phyloP scores from a whole-genome alignment of 1,140 invertebrate species.

The Calliphora vicina region DNA sequence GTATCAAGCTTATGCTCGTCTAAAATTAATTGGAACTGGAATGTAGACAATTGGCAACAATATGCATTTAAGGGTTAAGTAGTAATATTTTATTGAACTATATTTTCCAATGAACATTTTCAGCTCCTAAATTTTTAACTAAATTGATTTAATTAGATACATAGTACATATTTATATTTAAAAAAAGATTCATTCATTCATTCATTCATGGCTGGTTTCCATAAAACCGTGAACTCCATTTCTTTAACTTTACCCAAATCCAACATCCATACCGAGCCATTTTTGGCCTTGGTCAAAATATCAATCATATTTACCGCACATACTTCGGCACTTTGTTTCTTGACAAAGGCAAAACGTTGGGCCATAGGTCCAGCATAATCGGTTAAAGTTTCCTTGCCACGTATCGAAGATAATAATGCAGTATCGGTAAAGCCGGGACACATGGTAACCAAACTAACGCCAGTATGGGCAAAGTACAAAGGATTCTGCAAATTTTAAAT shows the following conservation, averaged over 20 bases:
- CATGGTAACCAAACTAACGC: conserved; percentile 52
- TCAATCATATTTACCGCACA: conserved; percentile 38
- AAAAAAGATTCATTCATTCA: too few species aligned
- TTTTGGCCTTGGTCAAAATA: conserved; percentile 36
- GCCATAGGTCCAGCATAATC: conserved; percentile 17
- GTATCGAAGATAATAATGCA: conserved; percentile 42
- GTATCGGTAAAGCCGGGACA: conserved; percentile 58
- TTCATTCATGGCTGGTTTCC: conserved; percentile 22
- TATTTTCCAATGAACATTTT: too few species aligned
- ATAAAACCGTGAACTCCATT: conserved; percentile 31
- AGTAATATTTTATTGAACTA: too few species aligned
- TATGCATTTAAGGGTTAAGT: too few species aligned
- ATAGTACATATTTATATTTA: too few species aligned
- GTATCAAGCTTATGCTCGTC: too few species aligned
- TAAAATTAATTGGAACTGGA: too few species aligned
- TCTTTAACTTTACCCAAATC: conserved; percentile 36
- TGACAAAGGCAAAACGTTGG: background rate
- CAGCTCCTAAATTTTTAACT: too few species aligned
- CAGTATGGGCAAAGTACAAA: conserved; percentile 43
- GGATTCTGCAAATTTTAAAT: conserved; percentile 42
- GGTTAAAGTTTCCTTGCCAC: conserved; percentile 45
- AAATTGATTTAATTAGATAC: too few species aligned
- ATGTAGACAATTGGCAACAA: too few species aligned
- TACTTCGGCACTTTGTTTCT: conserved; percentile 22
- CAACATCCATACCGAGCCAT: conserved; percentile 38